Base-by-base conservation (phyloP, 1,140 invertebrate species). In the Andricus grossulariae region DNA sequence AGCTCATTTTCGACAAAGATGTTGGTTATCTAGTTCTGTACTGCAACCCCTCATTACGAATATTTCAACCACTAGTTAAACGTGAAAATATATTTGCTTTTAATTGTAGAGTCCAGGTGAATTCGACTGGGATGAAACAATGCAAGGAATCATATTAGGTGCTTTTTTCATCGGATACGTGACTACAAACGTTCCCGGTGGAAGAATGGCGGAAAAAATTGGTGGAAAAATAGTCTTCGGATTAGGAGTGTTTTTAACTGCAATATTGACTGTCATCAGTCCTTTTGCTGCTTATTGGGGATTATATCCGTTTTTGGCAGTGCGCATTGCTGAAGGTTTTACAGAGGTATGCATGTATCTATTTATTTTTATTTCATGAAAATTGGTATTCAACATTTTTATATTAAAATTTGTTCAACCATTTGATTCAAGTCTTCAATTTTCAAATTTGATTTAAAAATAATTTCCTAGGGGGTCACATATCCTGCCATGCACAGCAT, bases 81-180 rank as follows among this genome's bases (percentile, higher is more conserved):
- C 18, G n/a, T 51, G 13, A 51, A 76, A 73, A 60, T 82, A 49
- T 73, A 75, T 79, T 71, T 32, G 25, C 4, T 3, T 71, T 81
- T 82, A 45, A 45, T 11, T 85, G 78, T 79, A 94, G 93, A 94
- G 90, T 83, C 89, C 92, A 80, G 95, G 96, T 60, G 94, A 96
- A 85, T 97, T 97, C 82, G 92, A 92, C 45, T 97, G 96, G 97
- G 93, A 94, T 84, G 94, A 95, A 88, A 93, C 92, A 73, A 95
- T 94, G 12, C 96, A 97, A 90, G 96, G 96, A 72, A 89, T 97
- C 75, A 95, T 98, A 79, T 91, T 97, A 55, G 96, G 96, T 11
- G 95, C 95, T 66, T 97, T 97, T 91, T 97, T 97, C 90, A 95
- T 96, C 86, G 97, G 97, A 72, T 97, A 97, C 91, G 95, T 97